Percentiles rank a stretch among this genome's conserved stretches.
These are phyloP conservation scores for Microcebus griseorufus DNA, from an alignment of 2,113 vertebrate genomes.

Conservation along the genomic window DNA sequence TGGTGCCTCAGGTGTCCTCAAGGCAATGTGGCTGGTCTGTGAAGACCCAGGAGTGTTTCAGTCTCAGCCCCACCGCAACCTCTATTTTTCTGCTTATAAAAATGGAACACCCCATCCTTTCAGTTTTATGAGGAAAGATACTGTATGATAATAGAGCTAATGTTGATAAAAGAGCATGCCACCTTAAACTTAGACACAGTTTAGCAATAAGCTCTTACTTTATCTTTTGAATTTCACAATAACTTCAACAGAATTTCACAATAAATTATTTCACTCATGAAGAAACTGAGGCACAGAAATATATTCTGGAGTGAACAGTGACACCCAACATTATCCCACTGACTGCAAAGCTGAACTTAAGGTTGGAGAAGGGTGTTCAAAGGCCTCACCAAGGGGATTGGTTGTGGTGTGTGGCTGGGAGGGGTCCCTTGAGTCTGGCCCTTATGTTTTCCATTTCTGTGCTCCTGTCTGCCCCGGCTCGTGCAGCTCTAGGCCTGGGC, in stretches of 20 bases:
- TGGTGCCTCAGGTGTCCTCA: background rate
- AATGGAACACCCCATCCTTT: background rate
- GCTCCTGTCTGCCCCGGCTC: background rate
- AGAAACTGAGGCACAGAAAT: background rate
- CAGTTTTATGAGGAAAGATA: background rate
- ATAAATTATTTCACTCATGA: background rate
- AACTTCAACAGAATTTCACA: background rate
- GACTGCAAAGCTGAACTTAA: background rate
- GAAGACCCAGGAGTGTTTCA: background rate
- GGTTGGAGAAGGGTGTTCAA: background rate
- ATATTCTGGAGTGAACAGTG: background rate
- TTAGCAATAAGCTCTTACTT: background rate
- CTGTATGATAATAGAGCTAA: background rate
- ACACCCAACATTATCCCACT: background rate
- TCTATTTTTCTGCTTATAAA: background rate
- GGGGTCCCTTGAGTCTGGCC: background rate
- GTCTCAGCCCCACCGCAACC: background rate
- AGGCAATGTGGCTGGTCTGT: background rate
- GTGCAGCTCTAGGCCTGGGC: background rate
- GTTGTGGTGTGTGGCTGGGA: background rate
- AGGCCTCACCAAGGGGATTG: background rate
- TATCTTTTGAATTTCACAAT: slow-evolving; percentile 14
- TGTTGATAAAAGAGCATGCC: background rate
- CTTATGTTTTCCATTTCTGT: background rate
- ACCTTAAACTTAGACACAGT: background rate